Evolutionary conservation across 92 coral and sea anemone genomes (phyloP), one percentile per base, ranked within the genome.

Genomic region (Siderastrea radians): DNA sequence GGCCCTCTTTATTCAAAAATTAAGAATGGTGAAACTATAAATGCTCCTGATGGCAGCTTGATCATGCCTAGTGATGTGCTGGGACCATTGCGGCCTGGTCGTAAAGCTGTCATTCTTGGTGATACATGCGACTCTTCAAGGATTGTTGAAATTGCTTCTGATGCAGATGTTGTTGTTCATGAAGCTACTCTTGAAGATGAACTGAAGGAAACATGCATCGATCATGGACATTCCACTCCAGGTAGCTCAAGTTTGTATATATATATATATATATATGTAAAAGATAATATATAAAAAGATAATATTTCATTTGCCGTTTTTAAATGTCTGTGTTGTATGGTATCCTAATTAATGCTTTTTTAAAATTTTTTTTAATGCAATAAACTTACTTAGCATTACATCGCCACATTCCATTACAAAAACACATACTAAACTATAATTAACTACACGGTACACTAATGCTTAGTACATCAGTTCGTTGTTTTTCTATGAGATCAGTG

Each of bases 171-270:
- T 52, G 81, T 95, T 55, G 94, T 97, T 54, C 99, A 97, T 83
- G 99, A 97, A 84, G 98, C 99, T 49, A 97, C 99, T 43, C 93
- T 91, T 60, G 98, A 93, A 66, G 90, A 97, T 95, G 98, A 89
- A 69, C 68, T 95, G 75, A 90, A 88, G 79, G 97, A 92, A 70
- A 94, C 93, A 66, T 94, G 97, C 63, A 85, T 97, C 74, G 98
- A 92, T 26, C 90, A 83, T 91, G 99, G 99, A 16, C 99, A 97
- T 69, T 97, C 99, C 48, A 97, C 99, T 6, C 99, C 99, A 95
- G 93, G 99, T 97, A 84, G 2, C n/a, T 44, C 44, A 13, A 62
- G 2, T 65, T 51, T 10, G 7, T 5, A 9, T 12, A 38, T n/a
- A 64, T 16, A 9, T 12, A 38, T n/a, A 64, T 16, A 58, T 10